A percentile compares a stretch with the other conserved stretches of the same genome.
Conservation (phyloP, 1,140 invertebrate genomes). For the Papilio helenus region DNA sequence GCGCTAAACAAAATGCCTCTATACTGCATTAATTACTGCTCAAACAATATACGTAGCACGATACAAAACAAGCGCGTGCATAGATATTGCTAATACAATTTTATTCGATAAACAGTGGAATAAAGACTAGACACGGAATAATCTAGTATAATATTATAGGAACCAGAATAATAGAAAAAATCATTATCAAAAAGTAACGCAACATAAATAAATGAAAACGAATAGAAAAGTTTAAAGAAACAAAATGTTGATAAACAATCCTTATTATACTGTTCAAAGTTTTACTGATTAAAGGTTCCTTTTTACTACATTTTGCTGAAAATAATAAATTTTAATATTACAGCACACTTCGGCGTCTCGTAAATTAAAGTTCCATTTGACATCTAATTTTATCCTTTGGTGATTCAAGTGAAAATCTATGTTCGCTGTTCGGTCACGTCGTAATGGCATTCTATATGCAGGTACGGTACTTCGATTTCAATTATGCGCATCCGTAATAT, state of each 20-base stretch:
- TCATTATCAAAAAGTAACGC: background rate
- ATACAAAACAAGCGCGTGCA: background rate
- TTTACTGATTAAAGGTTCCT: too few species aligned
- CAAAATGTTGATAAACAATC: background rate
- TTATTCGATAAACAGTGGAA: background rate
- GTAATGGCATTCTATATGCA: constrained; percentile 40
- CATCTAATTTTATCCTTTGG: constrained; percentile 41
- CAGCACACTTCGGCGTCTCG: constrained; percentile 10
- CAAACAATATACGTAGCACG: background rate
- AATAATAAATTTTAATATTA: constrained; percentile 31
- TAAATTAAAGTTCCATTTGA: constrained; percentile 39
- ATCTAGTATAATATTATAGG: background rate
- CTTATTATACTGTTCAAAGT: background rate
- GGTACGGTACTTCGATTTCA: constrained; percentile 40
- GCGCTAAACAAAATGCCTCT: constrained; percentile 24
- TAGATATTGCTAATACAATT: background rate
- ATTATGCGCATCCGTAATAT: constrained; percentile 41
- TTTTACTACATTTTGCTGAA: background rate
- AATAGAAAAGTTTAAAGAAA: background rate
- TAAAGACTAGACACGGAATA: background rate
- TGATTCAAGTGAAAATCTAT: constrained; percentile 41
- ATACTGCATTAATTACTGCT: constrained; percentile 14
- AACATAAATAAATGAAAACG: background rate
- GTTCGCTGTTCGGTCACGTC: constrained; percentile 38
- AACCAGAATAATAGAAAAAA: constrained; percentile 10